These are phyloP conservation scores for Eudorcas thomsonii DNA, from an alignment of 2,113 vertebrate species.

Conservation along the genomic window DNA sequence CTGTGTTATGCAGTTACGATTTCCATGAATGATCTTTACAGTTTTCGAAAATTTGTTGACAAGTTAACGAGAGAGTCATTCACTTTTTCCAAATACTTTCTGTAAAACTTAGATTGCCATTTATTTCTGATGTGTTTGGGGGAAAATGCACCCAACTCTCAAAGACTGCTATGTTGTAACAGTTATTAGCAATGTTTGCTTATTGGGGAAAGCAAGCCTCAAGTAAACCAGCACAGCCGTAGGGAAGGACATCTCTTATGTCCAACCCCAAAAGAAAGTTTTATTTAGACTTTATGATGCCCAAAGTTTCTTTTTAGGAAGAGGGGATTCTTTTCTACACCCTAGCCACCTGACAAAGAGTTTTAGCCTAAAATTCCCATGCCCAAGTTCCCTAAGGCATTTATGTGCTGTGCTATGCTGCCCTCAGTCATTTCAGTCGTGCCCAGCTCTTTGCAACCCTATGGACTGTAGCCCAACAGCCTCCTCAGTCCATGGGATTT, in stretches of 20 bases:
- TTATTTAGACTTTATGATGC: neutral
- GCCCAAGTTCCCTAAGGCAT: neutral
- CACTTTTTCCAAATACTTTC: neutral
- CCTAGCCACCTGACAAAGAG: neutral
- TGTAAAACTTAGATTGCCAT: neutral
- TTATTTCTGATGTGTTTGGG: neutral
- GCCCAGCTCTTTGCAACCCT: neutral
- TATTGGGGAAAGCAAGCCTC: neutral
- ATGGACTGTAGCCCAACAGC: neutral
- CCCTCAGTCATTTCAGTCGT: neutral
- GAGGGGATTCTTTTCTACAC: neutral
- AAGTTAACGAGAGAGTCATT: neutral
- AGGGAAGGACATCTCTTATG: neutral
- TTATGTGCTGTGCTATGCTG: neutral
- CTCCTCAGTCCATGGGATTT: neutral
- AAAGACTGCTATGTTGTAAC: neutral
- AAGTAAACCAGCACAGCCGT: neutral
- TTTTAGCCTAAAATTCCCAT: neutral
- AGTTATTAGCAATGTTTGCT: neutral
- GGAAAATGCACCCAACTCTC: neutral
- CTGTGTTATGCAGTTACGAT: neutral
- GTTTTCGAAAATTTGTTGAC: neutral
- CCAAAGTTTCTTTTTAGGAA: neutral
- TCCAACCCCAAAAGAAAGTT: neutral
- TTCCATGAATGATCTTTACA: neutral